phyloP scores from a whole-genome alignment of 2,113 vertebrate genomes.

The Loxodonta africana region DNA sequence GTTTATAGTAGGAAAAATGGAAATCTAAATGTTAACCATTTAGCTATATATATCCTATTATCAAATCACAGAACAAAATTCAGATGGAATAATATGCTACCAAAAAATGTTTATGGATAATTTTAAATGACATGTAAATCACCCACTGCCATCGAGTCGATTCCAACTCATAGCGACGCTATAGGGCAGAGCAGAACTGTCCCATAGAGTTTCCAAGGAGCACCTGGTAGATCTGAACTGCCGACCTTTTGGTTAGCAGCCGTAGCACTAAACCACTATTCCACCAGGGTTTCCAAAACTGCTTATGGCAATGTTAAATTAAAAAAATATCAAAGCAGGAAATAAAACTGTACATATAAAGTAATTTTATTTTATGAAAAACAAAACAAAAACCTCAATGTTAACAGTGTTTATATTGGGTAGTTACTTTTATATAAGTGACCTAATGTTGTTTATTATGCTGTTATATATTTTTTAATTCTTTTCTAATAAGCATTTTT shows the following conservation, averaged over 20 bases:
- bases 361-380: not conserved
- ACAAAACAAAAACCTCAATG: not conserved
- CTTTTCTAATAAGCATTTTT: conserved; percentile 8
- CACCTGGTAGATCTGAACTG: too few species aligned
- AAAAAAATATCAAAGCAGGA: not conserved
- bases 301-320: not conserved
- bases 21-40: not conserved
- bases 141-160: too few species aligned
- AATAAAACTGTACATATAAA: not conserved
- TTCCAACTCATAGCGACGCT: too few species aligned
- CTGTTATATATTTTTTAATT: not conserved
- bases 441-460: not conserved
- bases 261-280: too few species aligned
- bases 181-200: too few species aligned
- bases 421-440: not conserved
- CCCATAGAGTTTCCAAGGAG: too few species aligned
- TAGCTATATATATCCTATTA: not conserved
- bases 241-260: too few species aligned
- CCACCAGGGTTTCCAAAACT: not conserved
- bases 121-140: not conserved
- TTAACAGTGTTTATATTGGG: not conserved
- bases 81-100: not conserved
- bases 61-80: not conserved
- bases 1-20: not conserved
- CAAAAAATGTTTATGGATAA: not conserved